Evolutionary conservation across 2,797 vertebrate genomes (phyloP), one percentile per base, ranked within the genome.

Genomic region (Spinibarbus caldwelli): DNA sequence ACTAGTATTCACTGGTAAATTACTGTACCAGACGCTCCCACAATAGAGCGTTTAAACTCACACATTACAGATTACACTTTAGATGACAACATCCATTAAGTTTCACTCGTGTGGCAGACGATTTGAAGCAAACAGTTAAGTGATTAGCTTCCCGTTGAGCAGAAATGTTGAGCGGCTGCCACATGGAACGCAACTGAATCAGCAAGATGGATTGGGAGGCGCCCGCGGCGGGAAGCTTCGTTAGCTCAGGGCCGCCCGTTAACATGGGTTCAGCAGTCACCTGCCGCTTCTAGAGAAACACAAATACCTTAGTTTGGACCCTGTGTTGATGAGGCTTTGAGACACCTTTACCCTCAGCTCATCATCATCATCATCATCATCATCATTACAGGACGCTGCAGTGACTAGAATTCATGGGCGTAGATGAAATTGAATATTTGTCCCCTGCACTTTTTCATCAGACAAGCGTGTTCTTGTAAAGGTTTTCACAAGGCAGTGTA

Each of bases 171-270:
- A 70, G 91, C 93, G 86, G 92, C 86, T 87, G 91, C 92, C 93
- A 93, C 93, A 93, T 94, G 93, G 95, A 92, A 90, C 92, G 91
- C 90, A 94, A 94, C 93, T 89, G 93, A 95, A 95, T 94, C 93
- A 94, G 92, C 88, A 78, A 95, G 94, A 95, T 95, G 92, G 95
- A 95, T 94, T 92, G 91, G 90, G 89, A 93, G 93, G 64, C 92
- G 90, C 89, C 87, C 89, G 76, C 90, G 90, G 86, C 90, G 92
- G 94, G 94, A 70, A 94, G 92, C 94, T 95, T 94, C 92, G 94
- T 96, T 95, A 96, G 95, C 94, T 95, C 93, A 93, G 93, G 94
- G 94, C 94, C 94, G 92, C 94, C 94, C 94, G 93, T 96, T 96
- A 94, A 93, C 91, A 87, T 86, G 88, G 77, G 85, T 80, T 78